These are phyloP conservation scores for Leptopterna dolabrata DNA, from an alignment of 2,888 invertebrate species.

Conservation along the genomic window DNA sequence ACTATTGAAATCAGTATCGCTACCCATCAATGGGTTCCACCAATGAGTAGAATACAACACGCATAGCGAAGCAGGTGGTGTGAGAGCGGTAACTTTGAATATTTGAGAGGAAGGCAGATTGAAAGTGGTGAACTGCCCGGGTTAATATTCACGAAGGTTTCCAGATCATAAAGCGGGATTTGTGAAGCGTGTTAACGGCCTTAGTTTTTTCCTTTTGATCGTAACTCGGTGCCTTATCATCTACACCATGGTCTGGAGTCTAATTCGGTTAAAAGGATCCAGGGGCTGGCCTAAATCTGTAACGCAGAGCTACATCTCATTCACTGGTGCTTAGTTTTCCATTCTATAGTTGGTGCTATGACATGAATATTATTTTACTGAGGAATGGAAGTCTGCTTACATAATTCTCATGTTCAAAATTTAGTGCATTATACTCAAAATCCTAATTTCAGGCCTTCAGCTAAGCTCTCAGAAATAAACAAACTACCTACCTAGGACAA, in stretches of 20 bases:
- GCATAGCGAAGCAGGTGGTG: not conserved
- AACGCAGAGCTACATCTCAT: not conserved
- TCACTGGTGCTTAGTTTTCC: not conserved
- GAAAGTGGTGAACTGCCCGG: not conserved
- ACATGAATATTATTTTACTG: too few species aligned
- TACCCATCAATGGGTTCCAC: too few species aligned
- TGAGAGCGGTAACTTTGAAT: not conserved
- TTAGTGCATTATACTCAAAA: too few species aligned
- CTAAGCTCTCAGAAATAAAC: too few species aligned
- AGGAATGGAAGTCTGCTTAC: too few species aligned
- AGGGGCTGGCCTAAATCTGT: not conserved
- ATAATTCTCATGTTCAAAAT: too few species aligned
- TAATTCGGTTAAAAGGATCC: not conserved
- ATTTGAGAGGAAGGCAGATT: not conserved
- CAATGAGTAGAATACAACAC: too few species aligned
- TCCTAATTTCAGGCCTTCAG: too few species aligned
- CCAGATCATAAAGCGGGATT: not conserved
- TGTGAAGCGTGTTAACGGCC: slow-evolving; percentile 1
- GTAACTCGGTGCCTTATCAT: not conserved
- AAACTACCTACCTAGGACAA: too few species aligned
- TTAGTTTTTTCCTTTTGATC: not conserved
- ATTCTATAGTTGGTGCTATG: too few species aligned
- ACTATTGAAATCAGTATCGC: too few species aligned
- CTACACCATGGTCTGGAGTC: not conserved
- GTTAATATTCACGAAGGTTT: not conserved